Evolutionary conservation across 2,888 invertebrate genomes (phyloP), one percentile per base, ranked within the genome.

Genomic region (Patella caerulea): DNA sequence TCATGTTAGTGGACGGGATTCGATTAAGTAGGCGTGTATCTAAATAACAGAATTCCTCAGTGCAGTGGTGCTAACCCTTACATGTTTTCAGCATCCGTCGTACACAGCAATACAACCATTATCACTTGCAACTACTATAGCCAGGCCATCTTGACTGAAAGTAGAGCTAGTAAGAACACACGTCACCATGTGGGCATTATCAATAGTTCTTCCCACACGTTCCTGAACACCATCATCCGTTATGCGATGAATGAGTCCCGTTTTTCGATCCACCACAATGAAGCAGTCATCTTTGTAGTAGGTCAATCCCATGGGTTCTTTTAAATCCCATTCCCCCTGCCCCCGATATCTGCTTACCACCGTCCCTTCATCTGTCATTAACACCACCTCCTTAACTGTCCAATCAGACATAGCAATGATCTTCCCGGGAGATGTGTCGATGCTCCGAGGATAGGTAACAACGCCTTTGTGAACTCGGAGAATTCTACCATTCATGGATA

Each of bases 381-480:
- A 19, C 19, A 71, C 11, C 12, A 75, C 75, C 29, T 70, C 55
- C 29, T 55, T 75, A 15, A 71, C 54, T 71, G 71, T 75, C 75
- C 75, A 75, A 34, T 75, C 75, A n/a, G 70, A 75, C 34, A 75
- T 15, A 55, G 71, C 75, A 17, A 75, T 54, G 34, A 71, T 70
- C 19, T 71, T 55, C 7, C 71, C 71, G 45, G 29, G 54, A 14
- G 69, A 54, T 24, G 75, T 54, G 55, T 75, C 53, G 14, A 75
- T 52, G 17, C 54, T 34, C 15, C 75, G 53, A 15, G 75, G 75
- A 34, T 75, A 75, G 15, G 69, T 24, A 15, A 70, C 53, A 24
- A 55, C 53, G n/a, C n/a, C 29, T 17, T 75, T 71, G 14, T 71
- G 34, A 15, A 29, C 52, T n/a, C 54, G 55, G 15, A 75, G 14